Evolutionary conservation across 2,888 invertebrate species (phyloP), one percentile per base, ranked within the genome.

Genomic region (Drosophila meridiana): DNA sequence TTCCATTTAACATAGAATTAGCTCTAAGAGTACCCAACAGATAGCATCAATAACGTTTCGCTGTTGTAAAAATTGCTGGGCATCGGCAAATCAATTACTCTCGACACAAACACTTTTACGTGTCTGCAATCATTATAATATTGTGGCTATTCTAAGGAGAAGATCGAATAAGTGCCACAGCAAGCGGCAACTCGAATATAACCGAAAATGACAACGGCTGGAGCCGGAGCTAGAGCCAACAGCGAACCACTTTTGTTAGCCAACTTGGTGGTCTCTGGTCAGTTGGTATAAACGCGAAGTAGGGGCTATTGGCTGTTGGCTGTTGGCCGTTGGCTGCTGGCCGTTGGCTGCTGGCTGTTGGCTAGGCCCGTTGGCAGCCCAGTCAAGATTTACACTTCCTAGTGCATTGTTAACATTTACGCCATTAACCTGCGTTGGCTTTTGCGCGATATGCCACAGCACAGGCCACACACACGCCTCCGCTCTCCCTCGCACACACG

Each of bases 371-470:
- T 61, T 73, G 74, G 79, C 63, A 56, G 76, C 53, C 65, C 66
- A 86, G 74, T 70, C 80, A 80, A 88, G 82, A 87, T 81, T 87
- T 90, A 88, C 90, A 90, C 87, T 87, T 87, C 90, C 87, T 88
- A 73, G 90, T 89, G 82, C 78, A 90, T 87, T 90, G 90, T 87
- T 89, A 87, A 87, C 87, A 87, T 87, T 90, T 90, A 82, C 90
- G 87, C 87, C 87, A 87, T 90, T 87, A 90, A 87, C 90, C 90
- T 84, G 88, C 70, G 80, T 90, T 90, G 87, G 87, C 87, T 90
- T 80, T 83, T 74, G 57, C 65, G 45, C 74, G 78, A 86, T 83
- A 78, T 69, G 70, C 71, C 55, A 56, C 65, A 60, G 43, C 77
- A 66, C 61, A 56, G 71, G 69, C 71, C 70, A 73, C 73, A 81